phyloP scores from a whole-genome alignment of 2,113 vertebrate species.

The Cheirogaleus medius region DNA sequence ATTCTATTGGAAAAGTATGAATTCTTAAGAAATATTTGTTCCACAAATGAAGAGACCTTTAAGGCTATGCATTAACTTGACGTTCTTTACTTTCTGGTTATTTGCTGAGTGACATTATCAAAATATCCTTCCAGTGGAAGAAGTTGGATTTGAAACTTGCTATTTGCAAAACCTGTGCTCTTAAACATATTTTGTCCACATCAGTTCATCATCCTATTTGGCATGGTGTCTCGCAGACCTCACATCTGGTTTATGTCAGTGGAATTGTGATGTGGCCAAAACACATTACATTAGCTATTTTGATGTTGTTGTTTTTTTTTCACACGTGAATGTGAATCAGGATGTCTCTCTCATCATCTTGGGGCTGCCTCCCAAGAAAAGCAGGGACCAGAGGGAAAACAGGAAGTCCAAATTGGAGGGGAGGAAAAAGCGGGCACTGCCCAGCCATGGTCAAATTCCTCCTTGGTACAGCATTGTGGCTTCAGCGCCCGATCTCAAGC shows the following conservation, averaged over 20 bases:
- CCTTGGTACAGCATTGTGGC: background rate
- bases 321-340: background rate
- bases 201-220: background rate
- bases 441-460: rapidly evolving
- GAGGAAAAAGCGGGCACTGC: rapidly evolving
- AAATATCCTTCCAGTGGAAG: background rate
- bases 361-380: background rate
- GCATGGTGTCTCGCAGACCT: background rate
- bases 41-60: background rate
- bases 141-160: background rate
- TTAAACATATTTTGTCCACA: background rate
- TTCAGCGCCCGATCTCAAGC: background rate
- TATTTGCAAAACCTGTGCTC: background rate
- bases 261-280: background rate
- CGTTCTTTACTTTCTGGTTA: background rate
- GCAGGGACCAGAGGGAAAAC: background rate
- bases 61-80: background rate
- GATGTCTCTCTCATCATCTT: background rate
- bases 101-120: background rate
- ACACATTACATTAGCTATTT: background rate
- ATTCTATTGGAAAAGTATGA: background rate
- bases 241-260: background rate
- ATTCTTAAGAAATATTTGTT: background rate
- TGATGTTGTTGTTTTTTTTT: background rate
- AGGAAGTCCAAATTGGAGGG: background rate